Base-by-base conservation (phyloP, 2,797 vertebrate species). In the Halcyon smyrnensis region DNA sequence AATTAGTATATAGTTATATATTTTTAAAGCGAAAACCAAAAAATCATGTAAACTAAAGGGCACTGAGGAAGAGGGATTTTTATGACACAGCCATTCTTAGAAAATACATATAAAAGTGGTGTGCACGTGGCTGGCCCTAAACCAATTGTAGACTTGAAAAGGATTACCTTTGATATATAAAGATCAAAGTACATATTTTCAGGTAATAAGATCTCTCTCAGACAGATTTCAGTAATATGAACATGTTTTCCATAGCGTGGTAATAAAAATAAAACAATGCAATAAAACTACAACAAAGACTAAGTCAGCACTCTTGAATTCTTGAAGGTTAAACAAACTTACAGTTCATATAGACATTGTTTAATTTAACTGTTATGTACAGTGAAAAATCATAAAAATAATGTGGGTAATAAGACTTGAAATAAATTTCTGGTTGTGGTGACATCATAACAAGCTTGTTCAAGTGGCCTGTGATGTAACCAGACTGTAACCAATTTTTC, bases 151-250 rank as follows among this genome's bases (percentile, higher is more conserved):
- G 74, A 87, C 69, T 87, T 83, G 62, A 95, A 95, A 96, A 96
- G 91, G 91, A 95, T 96, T 97, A 87, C 76, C 93, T 98, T 98
- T 98, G 97, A 98, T 98, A 91, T 92, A 90, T 89, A 93, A 97
- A 98, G 95, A 98, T 98, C 97, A 98, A 98, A 12, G 0, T 0
- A 6, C 2, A 48, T 96, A 97, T 97, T 96, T 97, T 95, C 95
- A 96, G 93, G 97, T 98, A 98, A 98, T 96, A 93, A 96, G 97
- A 98, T 97, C 97, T 96, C 67, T 89, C 91, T 95, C 43, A n/a
- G 93, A 96, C 97, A 90, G 92, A 96, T 97, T 98, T 97, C 95
- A 96, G 91, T 83, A 94, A 93, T 54, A 70, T 78, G 93, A 97
- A 93, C 91, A 51, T 92, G 78, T 92, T 97, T 94, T 95, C 90